Evolutionary conservation across 2,113 vertebrate species (phyloP), one percentile per base, ranked within the genome.

Genomic region (Fregetta grallaria): DNA sequence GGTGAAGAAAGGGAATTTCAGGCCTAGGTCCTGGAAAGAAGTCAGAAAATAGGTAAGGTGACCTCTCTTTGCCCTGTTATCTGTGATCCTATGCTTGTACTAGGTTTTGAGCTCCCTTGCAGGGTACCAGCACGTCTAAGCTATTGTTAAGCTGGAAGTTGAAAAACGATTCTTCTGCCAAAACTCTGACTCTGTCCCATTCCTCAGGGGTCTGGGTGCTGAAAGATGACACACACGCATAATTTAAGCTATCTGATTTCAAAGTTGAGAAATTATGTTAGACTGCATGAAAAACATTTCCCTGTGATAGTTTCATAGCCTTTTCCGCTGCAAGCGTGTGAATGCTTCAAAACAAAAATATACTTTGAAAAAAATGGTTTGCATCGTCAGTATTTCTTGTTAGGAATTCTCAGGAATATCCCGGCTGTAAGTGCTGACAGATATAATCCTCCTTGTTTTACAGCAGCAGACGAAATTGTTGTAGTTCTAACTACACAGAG

Each of bases 321-420:
- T 67, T 92, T 86, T 13, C 42, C 11, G 3, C 14, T 55, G n/a
- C 34, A 73, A 83, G 42, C 1, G 4, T 29, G 42, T 42, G 44
- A 86, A 80, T 56, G 32, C 67, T 52, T 80, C 59, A 67, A 80
- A 94, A 92, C 50, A 83, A 85, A 90, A 42, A 40, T 44, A 47
- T 26, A 30, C 59, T 92, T 71, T 15, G 52, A 72, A 92, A 84
- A 94, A 94, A 91, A 49, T n/a, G 32, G 29, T 67, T 88, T 92
- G 50, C 56, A 53, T 72, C 6, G 1, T 73, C 70, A 68, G 44
- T 88, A 88, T 88, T 94, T 90, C 75, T 58, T 61, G 38, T 70
- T 70, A 81, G 62, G 59, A 85, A 78, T 91, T 91, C 79, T 91
- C 47, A 75, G 82, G 75, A 70, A 74, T 94, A 94, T 81, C 62